phyloP scores from a whole-genome alignment of 2,888 invertebrate species.

The Bellardia bayeri region DNA sequence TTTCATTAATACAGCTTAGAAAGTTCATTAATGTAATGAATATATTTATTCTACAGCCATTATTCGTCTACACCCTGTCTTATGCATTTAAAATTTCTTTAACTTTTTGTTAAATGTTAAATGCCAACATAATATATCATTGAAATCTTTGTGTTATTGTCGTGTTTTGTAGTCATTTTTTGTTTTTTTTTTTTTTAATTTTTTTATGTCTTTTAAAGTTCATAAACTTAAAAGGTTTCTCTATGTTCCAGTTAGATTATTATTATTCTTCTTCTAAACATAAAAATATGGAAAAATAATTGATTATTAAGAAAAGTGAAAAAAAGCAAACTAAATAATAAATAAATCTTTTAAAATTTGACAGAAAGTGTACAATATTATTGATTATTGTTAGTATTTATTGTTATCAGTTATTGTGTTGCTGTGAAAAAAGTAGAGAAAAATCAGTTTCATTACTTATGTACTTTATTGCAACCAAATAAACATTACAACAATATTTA shows the following conservation, averaged over 20 bases:
- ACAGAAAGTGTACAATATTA: conserved; percentile 37
- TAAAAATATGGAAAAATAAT: neutral
- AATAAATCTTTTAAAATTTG: conserved; percentile 46
- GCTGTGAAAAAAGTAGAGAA: neutral
- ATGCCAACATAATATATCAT: conserved; percentile 10
- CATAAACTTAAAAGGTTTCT: conserved; percentile 68
- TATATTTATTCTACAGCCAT: neutral
- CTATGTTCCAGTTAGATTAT: conserved; percentile 52
- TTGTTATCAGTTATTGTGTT: neutral
- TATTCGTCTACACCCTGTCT: neutral
- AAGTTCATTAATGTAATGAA: no score
- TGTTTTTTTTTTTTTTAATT: neutral
- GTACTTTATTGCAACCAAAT: neutral
- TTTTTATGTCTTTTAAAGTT: conserved; percentile 52
- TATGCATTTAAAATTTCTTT: neutral
- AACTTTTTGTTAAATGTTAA: conserved; percentile 19
- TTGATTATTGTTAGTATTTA: conserved; percentile 32
- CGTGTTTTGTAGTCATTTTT: conserved; percentile 24
- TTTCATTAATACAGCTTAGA: no score
- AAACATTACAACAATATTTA: neutral
- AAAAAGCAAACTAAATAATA: conserved; percentile 36
- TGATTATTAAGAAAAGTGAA: conserved; percentile 31
- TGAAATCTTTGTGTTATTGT: conserved; percentile 17
- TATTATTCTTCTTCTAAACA: conserved; percentile 2
- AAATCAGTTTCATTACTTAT: neutral